A percentile compares a stretch with the other conserved stretches of the same genome.
Conservation (phyloP, 2,797 vertebrate species). For the Picus viridis region DNA sequence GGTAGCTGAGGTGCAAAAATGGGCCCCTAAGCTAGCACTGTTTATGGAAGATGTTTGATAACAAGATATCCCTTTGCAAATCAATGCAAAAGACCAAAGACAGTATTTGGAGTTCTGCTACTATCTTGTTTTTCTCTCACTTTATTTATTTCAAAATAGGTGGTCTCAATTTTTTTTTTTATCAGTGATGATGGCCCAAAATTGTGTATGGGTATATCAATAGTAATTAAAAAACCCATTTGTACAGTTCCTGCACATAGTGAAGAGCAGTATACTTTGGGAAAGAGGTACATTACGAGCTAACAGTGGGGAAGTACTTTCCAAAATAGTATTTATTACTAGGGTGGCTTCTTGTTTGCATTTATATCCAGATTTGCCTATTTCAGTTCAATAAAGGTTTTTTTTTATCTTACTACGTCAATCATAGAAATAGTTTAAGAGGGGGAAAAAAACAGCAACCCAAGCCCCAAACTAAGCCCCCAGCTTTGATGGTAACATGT, state of each 20-base stretch:
- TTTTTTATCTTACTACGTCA: neutral
- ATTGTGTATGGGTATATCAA: neutral
- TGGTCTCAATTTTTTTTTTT: neutral
- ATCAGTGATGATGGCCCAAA: neutral
- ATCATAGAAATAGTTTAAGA: neutral
- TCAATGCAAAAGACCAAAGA: neutral
- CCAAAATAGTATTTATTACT: neutral
- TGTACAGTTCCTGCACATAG: neutral
- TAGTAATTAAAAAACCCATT: neutral
- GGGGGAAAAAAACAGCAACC: neutral
- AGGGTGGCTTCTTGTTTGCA: neutral
- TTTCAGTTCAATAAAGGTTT: neutral
- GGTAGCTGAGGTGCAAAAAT: neutral
- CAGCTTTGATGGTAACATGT: neutral
- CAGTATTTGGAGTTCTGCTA: neutral
- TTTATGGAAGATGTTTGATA: neutral
- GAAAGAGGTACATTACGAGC: neutral
- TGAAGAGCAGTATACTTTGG: neutral
- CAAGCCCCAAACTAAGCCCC: neutral
- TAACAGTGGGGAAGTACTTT: neutral
- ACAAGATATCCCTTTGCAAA: neutral
- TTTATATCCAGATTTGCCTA: neutral
- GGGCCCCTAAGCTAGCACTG: neutral
- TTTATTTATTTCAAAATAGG: neutral
- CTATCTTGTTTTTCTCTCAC: neutral